Percentiles rank a stretch among this genome's conserved stretches.
Evolutionary conservation across 2,888 invertebrate genomes (phyloP).

Genomic region (Hypolimnas misippus): DNA sequence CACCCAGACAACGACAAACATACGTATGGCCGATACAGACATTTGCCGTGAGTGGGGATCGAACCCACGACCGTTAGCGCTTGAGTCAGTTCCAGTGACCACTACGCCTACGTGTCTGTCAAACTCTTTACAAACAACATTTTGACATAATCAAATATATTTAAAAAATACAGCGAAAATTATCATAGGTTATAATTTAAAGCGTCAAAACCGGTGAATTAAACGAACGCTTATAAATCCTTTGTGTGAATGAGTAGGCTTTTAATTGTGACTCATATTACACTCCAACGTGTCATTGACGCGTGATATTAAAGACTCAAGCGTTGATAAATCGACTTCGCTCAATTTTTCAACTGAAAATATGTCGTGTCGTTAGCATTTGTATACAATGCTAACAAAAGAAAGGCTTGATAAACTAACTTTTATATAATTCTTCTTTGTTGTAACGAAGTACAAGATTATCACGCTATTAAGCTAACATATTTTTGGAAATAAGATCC

Average conservation of each 20-base stretch:
- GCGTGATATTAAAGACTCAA: background rate
- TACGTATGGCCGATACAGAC: no score
- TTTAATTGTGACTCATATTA: constrained; percentile 1
- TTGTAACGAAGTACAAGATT: background rate
- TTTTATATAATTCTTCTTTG: background rate
- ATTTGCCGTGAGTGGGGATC: no score
- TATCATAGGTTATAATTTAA: background rate
- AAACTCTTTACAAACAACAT: no score
- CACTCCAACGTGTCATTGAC: background rate
- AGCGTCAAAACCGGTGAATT: background rate
- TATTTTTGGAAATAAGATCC: no score
- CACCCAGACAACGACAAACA: no score
- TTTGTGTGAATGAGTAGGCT: constrained; percentile 1
- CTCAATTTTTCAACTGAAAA: background rate
- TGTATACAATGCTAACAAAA: background rate
- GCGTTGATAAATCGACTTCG: background rate
- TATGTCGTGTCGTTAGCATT: background rate
- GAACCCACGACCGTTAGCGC: no score
- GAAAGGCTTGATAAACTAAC: background rate
- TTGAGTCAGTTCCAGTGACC: no score
- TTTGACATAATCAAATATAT: no score
- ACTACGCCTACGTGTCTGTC: no score
- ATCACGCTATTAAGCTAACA: no score
- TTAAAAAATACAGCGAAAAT: background rate
- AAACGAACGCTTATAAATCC: background rate